Evolutionary conservation across 2,797 vertebrate species (phyloP), one percentile per base, ranked within the genome.

Genomic region (Phoxinus dragarum): DNA sequence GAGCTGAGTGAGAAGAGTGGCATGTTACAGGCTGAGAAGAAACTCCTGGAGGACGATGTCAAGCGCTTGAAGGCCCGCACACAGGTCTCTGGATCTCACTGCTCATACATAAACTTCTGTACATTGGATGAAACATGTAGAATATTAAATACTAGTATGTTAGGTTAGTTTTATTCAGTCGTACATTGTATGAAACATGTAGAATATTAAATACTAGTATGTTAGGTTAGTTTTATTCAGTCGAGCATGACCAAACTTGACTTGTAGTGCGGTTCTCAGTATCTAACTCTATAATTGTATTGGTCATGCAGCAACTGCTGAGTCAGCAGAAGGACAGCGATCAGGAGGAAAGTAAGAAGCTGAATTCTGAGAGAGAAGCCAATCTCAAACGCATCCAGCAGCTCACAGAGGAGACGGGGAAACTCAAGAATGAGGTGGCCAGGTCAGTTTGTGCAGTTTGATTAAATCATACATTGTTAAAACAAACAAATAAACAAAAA

Each of bases 1-100:
- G 98, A 99, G 88, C 95, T 99, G 75, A 99, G 97, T 89, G 98
- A 99, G 93, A 99, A 97, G 92, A 99, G 96, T 1, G 97, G 98
- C 4, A 97, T 98, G 96, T 92, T 99, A 84, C 98, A 99, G 90
- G 97, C 97, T 0, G 98, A 99, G 92, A 99, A 99, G 89, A 98
- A 97, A 69, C 92, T 99, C 2, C 90, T 99, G 84, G 98, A 99
- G 68, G 98, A 98, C 52, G 98, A 99, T 85, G 95, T 98, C 76
- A 99, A 96, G 86, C 97, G 97, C 64, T 99, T 98, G 97, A 98
- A 97, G 91, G 91, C 94, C 78, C 95, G 98, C 12, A 97, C 96
- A 68, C 98, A 99, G 97, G 98, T 99, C 31, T 36, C 89, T 8
- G 27, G 31, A 34, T 44, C 47, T 69, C 10, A 19, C 34, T 76